Evolutionary conservation across 2,797 vertebrate species (phyloP).

Genomic region (Neolamprologus multifasciatus): DNA sequence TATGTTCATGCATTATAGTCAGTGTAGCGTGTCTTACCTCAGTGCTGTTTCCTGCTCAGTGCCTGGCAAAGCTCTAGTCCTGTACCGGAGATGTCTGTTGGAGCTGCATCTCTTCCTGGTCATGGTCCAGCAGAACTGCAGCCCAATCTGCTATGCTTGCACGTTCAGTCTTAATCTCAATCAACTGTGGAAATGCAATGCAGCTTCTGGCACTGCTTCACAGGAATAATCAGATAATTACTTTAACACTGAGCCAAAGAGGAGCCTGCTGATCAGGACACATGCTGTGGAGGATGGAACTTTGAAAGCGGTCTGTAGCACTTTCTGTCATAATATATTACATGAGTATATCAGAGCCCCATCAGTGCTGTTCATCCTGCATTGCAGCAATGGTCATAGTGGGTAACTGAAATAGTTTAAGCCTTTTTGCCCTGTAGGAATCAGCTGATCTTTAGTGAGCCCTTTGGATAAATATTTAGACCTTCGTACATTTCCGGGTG

Average conservation of each 20-base stretch:
- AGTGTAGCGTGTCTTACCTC: conserved; percentile 14
- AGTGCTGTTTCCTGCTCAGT: neutral
- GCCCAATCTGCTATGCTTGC: conserved; percentile 53
- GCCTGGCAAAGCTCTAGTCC: neutral
- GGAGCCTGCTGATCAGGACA: neutral
- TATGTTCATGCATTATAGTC: neutral
- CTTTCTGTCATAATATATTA: neutral
- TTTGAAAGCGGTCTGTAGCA: neutral
- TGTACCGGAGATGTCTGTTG: neutral
- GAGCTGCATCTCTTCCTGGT: conserved; percentile 1
- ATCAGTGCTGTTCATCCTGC: neutral
- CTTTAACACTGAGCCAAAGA: conserved; percentile 37
- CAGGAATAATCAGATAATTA: conserved; percentile 57
- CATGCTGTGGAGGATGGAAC: neutral
- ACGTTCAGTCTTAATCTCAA: conserved; percentile 11
- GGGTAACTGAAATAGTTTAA: neutral
- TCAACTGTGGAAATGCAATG: conserved; percentile 43
- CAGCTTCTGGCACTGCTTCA: conserved; percentile 40
- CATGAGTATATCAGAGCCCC: neutral
- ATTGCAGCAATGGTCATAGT: neutral
- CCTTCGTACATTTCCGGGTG: neutral
- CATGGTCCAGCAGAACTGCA: conserved; percentile 19
- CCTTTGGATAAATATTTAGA: neutral
- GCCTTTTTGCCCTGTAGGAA: neutral
- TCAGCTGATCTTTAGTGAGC: neutral